Percentiles rank a stretch among this genome's conserved stretches.
phyloP scores from a whole-genome alignment of 2,113 vertebrate genomes.

The Chelonoidis abingdonii region DNA sequence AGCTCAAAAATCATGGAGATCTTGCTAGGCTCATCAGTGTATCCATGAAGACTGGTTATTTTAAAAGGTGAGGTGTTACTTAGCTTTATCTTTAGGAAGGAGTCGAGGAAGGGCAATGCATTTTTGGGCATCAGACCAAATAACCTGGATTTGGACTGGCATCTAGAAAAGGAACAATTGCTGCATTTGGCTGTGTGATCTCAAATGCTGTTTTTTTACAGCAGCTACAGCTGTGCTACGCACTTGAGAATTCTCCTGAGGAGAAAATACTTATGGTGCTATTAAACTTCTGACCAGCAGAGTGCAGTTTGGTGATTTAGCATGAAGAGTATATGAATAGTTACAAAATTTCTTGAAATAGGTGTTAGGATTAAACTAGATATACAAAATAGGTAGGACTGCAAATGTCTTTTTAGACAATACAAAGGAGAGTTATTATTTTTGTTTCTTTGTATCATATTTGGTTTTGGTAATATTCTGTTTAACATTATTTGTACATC shows the following conservation, averaged over 20 bases:
- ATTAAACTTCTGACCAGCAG: fast-evolving
- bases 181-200: fast-evolving
- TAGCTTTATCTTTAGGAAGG: background rate
- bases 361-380: background rate
- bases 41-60: fast-evolving
- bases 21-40: background rate
- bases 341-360: background rate
- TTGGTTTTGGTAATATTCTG: slow-evolving; percentile 20
- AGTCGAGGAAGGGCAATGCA: background rate
- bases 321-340: background rate
- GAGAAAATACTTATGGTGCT: fast-evolving
- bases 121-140: background rate
- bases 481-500: slow-evolving; percentile 33
- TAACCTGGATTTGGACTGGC: background rate
- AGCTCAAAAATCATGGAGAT: background rate
- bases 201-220: fast-evolving
- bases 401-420: background rate
- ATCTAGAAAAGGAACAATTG: fast-evolving
- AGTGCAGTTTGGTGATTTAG: background rate
- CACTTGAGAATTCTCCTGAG: background rate
- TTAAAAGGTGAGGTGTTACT: background rate
- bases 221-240: fast-evolving
- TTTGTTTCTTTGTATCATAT: background rate
- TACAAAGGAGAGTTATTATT: background rate
- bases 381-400: background rate